Evolutionary conservation across 2,888 invertebrate genomes (phyloP).

Genomic region (Trachelus stipa): DNA sequence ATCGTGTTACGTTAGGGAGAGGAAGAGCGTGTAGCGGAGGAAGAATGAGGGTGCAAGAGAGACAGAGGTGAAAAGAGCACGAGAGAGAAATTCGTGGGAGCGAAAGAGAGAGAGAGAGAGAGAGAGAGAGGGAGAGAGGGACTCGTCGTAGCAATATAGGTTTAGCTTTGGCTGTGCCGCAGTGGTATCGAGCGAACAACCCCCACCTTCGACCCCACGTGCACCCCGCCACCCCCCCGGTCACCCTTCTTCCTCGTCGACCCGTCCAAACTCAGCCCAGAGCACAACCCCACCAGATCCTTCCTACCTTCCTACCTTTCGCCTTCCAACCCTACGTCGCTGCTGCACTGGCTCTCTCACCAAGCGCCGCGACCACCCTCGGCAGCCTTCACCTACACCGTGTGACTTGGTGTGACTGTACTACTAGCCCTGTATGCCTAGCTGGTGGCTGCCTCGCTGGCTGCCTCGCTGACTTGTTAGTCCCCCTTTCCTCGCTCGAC

Average conservation of each 20-base stretch:
- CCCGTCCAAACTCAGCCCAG: slow-evolving; percentile 29
- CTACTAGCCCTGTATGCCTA: not conserved
- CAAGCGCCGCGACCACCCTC: too few relatives aligned
- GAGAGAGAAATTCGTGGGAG: not conserved
- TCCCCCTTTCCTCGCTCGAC: too few relatives aligned
- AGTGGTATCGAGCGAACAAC: slow-evolving; percentile 64
- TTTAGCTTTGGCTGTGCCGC: slow-evolving; percentile 64
- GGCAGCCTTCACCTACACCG: not conserved
- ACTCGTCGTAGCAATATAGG: slow-evolving; percentile 28
- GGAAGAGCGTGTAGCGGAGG: not conserved
- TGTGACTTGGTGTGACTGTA: not conserved
- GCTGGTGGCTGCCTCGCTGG: too few relatives aligned
- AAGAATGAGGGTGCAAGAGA: not conserved
- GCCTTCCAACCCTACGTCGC: not conserved
- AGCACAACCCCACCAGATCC: slow-evolving; percentile 14
- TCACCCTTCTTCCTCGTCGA: slow-evolving; percentile 23
- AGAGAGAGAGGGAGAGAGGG: not conserved
- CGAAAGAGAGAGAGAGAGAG: not conserved
- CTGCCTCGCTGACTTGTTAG: not conserved
- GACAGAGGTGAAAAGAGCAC: not conserved
- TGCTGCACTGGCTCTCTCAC: not conserved
- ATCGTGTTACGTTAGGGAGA: not conserved
- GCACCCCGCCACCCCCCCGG: slow-evolving; percentile 27
- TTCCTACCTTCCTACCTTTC: slow-evolving; percentile 1
- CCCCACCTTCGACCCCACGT: slow-evolving; percentile 43